Conservation (phyloP, 1,140 invertebrate genomes). For the Pseudomyrmex pallidus region DNA sequence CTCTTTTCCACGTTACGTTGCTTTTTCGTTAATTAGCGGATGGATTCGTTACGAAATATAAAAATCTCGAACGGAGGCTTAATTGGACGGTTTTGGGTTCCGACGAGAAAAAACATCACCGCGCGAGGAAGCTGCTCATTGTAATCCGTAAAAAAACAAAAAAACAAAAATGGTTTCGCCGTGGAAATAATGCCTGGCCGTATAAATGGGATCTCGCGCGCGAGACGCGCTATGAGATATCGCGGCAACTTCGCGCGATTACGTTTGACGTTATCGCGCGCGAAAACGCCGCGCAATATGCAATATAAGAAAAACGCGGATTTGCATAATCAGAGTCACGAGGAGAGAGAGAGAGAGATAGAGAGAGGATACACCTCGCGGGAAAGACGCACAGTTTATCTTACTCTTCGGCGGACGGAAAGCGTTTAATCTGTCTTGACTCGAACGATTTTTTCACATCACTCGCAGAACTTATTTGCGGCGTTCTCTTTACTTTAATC, state of each 20-base stretch:
- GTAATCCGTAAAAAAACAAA: not conserved
- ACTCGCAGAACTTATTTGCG: not conserved
- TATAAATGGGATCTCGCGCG: not conserved
- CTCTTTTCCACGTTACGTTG: not conserved
- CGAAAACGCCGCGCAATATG: constrained; percentile 12
- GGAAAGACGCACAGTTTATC: constrained; percentile 8
- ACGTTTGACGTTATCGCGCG: constrained; percentile 35
- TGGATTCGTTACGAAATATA: not conserved
- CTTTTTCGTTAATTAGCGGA: not conserved
- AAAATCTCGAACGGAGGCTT: not conserved
- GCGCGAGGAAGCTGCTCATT: not conserved
- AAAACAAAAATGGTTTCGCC: not conserved
- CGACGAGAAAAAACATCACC: not conserved
- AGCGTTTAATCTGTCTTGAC: not conserved
- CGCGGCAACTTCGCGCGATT: constrained; percentile 7
- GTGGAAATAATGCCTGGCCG: not conserved
- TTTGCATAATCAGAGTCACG: constrained; percentile 45
- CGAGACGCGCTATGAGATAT: constrained; percentile 10
- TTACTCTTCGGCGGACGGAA: not conserved
- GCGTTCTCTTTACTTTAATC: not conserved
- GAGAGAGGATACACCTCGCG: too few species aligned
- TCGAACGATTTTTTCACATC: not conserved
- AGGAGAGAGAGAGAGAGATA: not conserved
- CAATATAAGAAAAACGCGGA: constrained; percentile 21
- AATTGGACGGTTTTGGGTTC: not conserved